Conservation (phyloP, 2,797 vertebrate genomes). For the Sebastes trivittatus region DNA sequence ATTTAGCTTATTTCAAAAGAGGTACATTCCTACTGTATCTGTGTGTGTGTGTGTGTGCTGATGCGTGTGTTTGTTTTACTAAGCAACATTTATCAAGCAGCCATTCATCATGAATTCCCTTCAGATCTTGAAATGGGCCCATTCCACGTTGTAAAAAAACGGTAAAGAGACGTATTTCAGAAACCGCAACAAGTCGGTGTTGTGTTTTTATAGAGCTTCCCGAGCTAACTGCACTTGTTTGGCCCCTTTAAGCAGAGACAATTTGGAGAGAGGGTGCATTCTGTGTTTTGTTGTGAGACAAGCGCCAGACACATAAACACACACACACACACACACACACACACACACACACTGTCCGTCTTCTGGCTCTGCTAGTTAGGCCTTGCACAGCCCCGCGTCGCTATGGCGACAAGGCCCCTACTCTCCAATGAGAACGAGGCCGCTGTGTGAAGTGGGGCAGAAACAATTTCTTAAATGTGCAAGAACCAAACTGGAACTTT, state of each 20-base stretch:
- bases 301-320: constrained; percentile 50
- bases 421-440: constrained; percentile 70
- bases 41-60: constrained; percentile 10
- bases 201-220: constrained; percentile 18
- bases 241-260: constrained; percentile 37
- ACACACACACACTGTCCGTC: constrained; percentile 32
- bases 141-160: constrained; percentile 8
- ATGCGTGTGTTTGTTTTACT: constrained; percentile 29
- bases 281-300: constrained; percentile 57
- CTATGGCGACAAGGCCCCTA: constrained; percentile 71
- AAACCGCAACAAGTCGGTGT: constrained; percentile 22
- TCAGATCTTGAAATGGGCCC: constrained; percentile 5
- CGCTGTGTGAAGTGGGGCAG: constrained; percentile 83
- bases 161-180: constrained; percentile 23
- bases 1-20: constrained; percentile 57
- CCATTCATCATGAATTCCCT: constrained; percentile 10
- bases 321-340: not conserved
- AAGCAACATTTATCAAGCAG: constrained; percentile 21
- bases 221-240: constrained; percentile 36
- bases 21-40: constrained; percentile 27
- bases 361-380: constrained; percentile 65
- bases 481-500: constrained; percentile 85
- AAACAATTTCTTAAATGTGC: constrained; percentile 86
- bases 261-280: constrained; percentile 51
- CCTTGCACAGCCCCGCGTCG: constrained; percentile 58